These are phyloP conservation scores for Laspeyria flexula DNA, from an alignment of 2,888 invertebrate species.

Conservation along the genomic window DNA sequence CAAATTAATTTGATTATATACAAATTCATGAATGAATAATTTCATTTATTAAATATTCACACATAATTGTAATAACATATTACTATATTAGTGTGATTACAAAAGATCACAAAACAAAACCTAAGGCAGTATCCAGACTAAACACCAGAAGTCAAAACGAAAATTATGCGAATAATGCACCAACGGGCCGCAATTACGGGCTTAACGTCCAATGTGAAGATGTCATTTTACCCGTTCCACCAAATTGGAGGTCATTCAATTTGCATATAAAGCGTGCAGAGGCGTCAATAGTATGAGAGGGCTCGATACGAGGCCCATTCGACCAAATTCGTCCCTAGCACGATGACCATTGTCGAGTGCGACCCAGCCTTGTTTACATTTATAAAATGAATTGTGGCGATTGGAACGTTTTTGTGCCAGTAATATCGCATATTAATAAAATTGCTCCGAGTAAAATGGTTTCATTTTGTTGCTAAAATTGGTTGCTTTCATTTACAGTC, in stretches of 20 bases:
- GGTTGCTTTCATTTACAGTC: not conserved
- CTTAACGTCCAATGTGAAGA: slow-evolving; percentile 62
- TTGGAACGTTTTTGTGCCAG: slow-evolving; percentile 11
- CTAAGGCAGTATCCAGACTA: slow-evolving; percentile 21
- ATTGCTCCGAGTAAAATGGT: not conserved
- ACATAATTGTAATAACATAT: no score
- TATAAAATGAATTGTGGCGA: slow-evolving; percentile 27
- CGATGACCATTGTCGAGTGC: slow-evolving; percentile 23
- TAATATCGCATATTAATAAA: slow-evolving; percentile 3
- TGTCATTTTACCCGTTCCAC: slow-evolving; percentile 59
- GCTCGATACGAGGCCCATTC: slow-evolving; percentile 46
- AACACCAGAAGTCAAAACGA: slow-evolving; percentile 35
- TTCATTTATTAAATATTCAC: no score
- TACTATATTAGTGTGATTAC: no score
- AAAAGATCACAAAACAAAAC: no score
- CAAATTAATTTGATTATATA: no score
- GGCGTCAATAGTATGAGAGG: slow-evolving; percentile 66
- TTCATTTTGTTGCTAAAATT: not conserved
- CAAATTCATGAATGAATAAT: no score
- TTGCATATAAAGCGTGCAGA: slow-evolving; percentile 75
- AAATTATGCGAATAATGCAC: slow-evolving; percentile 51
- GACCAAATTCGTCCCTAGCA: slow-evolving; percentile 24
- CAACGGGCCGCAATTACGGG: slow-evolving; percentile 55
- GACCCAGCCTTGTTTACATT: slow-evolving; percentile 32
- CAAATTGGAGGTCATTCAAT: slow-evolving; percentile 78